phyloP scores from a whole-genome alignment of 2,888 invertebrate genomes.

The Agapetus fuscipes region DNA sequence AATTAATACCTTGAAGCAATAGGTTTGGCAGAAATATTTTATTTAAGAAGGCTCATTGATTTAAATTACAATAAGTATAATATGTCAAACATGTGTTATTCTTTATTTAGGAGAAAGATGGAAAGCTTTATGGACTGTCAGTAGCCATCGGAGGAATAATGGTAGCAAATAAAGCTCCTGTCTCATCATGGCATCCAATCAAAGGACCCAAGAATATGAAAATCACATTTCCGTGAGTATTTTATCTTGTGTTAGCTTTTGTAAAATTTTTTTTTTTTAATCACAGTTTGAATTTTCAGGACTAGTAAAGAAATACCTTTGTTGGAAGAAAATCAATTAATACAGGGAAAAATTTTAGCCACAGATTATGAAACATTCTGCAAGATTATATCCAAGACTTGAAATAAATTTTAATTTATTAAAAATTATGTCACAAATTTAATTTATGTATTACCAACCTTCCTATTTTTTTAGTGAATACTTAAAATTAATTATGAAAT shows the following conservation, averaged over 20 bases:
- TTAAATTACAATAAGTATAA: neutral
- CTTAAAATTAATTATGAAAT: too few relatives aligned
- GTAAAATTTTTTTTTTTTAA: neutral
- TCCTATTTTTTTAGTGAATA: too few relatives aligned
- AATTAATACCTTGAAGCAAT: too few relatives aligned
- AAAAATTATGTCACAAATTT: too few relatives aligned
- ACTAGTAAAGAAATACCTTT: slow-evolving; percentile 30
- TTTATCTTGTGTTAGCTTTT: neutral
- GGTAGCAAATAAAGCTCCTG: slow-evolving; percentile 57
- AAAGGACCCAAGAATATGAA: slow-evolving; percentile 45
- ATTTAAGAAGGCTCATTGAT: neutral
- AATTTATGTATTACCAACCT: too few relatives aligned
- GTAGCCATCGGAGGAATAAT: slow-evolving; percentile 59
- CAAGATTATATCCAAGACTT: slow-evolving; percentile 31
- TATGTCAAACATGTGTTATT: neutral
- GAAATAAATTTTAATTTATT: too few relatives aligned
- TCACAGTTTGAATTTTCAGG: slow-evolving; percentile 32
- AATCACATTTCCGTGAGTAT: slow-evolving; percentile 38
- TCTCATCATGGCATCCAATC: slow-evolving; percentile 66
- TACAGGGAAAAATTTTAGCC: slow-evolving; percentile 38
- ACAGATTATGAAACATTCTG: slow-evolving; percentile 41
- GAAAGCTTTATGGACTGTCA: slow-evolving; percentile 51
- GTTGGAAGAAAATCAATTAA: slow-evolving; percentile 34
- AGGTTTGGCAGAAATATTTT: too few relatives aligned
- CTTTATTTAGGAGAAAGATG: slow-evolving; percentile 35